These are phyloP conservation scores for Parelbella ahira DNA, from an alignment of 2,888 invertebrate genomes.

Conservation along the genomic window DNA sequence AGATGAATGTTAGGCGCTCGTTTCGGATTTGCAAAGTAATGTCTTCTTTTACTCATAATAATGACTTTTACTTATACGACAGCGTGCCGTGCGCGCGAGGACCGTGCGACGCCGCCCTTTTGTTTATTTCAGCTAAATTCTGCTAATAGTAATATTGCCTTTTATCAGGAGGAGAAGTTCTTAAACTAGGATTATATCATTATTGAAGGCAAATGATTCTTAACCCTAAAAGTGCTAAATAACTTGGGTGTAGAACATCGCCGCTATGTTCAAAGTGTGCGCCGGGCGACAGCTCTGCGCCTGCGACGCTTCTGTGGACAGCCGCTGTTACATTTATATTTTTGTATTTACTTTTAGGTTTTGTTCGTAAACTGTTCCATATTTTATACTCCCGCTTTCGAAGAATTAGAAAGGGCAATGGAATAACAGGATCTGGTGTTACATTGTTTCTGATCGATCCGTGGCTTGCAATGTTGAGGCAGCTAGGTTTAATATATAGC, in stretches of 20 bases:
- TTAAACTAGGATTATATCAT: no score
- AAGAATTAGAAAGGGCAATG: constrained; percentile 24
- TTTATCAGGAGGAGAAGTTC: no score
- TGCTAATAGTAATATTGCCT: no score
- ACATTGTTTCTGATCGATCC: constrained; percentile 23
- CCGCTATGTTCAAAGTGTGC: constrained; percentile 48
- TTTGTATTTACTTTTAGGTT: constrained; percentile 40
- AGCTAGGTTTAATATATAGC: constrained; percentile 17
- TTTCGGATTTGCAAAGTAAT: constrained; percentile 18
- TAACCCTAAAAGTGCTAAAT: constrained; percentile 52
- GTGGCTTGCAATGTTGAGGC: constrained; percentile 21
- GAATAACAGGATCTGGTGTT: constrained; percentile 24
- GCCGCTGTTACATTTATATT: constrained; percentile 39
- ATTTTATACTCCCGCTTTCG: constrained; percentile 19
- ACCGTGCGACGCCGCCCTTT: no score
- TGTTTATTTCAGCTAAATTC: no score
- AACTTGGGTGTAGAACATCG: constrained; percentile 53
- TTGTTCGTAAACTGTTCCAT: constrained; percentile 22
- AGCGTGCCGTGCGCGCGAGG: no score
- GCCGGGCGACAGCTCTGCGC: constrained; percentile 52
- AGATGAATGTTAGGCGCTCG: constrained; percentile 14
- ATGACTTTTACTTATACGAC: constrained; percentile 10
- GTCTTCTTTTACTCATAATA: constrained; percentile 11
- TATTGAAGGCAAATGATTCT: constrained; percentile 45
- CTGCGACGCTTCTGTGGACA: constrained; percentile 43